These are phyloP conservation scores for Motacilla alba DNA, from an alignment of 2,113 vertebrate species.

Conservation along the genomic window DNA sequence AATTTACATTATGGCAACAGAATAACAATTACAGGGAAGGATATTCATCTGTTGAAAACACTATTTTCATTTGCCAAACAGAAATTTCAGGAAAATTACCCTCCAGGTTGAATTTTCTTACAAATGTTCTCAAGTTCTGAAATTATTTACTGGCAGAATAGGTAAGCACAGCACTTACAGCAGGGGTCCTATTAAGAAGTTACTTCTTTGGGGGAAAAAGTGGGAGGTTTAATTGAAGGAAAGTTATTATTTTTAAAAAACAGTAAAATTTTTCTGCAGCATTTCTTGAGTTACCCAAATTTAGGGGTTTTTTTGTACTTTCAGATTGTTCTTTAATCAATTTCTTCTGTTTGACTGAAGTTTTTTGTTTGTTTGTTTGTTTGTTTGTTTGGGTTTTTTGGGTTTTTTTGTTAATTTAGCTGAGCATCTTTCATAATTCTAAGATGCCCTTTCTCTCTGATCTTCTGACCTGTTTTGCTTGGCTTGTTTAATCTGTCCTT, in stretches of 20 bases:
- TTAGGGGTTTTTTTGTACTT: not conserved
- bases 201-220: rapidly evolving
- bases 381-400: not conserved
- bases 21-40: conserved; percentile 23
- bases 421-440: not conserved
- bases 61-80: conserved; percentile 25
- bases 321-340: not conserved
- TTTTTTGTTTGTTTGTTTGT: not conserved
- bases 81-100: conserved; percentile 54
- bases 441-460: not conserved
- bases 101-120: conserved; percentile 40
- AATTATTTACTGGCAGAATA: conserved; percentile 15
- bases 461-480: not conserved
- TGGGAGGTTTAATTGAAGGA: rapidly evolving
- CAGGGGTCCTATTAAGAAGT: not conserved
- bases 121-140: conserved; percentile 11
- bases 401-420: not conserved
- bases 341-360: not conserved
- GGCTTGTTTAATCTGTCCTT: not conserved
- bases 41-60: conserved; percentile 18
- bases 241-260: not conserved
- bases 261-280: not conserved
- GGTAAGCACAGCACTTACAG: not conserved
- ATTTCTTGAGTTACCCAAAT: not conserved
- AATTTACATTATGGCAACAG: conserved; percentile 29